phyloP scores from a whole-genome alignment of 2,888 invertebrate species.

The Lasioglossum oenotherae region DNA sequence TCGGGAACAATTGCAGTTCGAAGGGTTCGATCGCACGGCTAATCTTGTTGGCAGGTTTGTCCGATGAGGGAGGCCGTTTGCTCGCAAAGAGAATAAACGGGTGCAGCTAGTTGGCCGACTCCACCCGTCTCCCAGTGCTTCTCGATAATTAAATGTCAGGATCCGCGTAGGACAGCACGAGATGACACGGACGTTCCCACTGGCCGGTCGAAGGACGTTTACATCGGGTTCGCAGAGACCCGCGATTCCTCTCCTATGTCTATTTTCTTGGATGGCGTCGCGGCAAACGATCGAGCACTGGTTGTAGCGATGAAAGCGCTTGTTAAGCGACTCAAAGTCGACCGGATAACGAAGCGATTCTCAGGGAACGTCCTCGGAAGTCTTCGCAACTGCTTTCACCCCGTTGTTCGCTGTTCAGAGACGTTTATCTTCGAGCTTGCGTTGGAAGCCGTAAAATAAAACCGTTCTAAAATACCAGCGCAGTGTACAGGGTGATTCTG shows the following conservation, averaged over 20 bases:
- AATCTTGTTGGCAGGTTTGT: not conserved
- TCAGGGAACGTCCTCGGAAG: not conserved
- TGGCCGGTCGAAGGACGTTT: conserved; percentile 29
- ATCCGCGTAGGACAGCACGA: conserved; percentile 23
- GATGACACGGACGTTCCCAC: conserved; percentile 44
- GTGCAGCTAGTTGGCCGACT: conserved; percentile 30
- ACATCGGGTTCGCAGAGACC: conserved; percentile 5
- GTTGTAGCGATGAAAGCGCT: not conserved
- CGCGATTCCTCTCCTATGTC: not conserved
- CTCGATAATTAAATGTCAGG: conserved; percentile 68
- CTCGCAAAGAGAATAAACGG: conserved; percentile 26
- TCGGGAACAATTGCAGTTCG: not conserved
- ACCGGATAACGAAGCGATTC: not conserved
- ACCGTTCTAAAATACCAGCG: not conserved
- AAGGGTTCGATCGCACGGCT: not conserved
- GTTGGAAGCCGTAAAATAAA: not conserved
- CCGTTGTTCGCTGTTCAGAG: not conserved
- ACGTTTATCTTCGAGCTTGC: not conserved
- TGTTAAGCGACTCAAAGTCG: not conserved
- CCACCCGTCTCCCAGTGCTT: conserved; percentile 34
- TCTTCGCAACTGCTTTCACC: not conserved
- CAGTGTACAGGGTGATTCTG: too few relatives aligned
- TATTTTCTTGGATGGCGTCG: not conserved
- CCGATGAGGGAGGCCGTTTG: not conserved
- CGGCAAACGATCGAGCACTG: not conserved